Evolutionary conservation across 1,140 invertebrate genomes (phyloP), one percentile per base, ranked within the genome.

Genomic region (Sycophaga agraensis): DNA sequence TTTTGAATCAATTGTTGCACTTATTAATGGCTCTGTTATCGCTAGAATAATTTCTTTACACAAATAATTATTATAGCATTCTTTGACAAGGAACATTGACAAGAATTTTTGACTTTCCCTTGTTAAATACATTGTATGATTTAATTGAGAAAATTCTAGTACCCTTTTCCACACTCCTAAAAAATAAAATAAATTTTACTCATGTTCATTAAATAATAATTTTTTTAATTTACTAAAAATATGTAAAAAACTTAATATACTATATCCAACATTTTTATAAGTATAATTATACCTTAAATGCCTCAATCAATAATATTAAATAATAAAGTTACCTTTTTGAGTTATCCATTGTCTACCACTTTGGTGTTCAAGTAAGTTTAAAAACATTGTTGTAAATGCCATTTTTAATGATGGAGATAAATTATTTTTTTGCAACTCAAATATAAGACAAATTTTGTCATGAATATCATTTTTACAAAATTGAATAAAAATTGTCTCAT

Each of bases 41-140:
- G 75, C 72, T 14, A 73, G 43, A 21, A 87, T 71, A 6, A 87
- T 78, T 64, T 83, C 77, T 21, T 80, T 70, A 22, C 83, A 84
- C 3, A 83, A 70, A 12, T 76, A 66, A 9, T 63, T 62, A 63
- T 84, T 81, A 6, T 77, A 74, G 39, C 74, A 75, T 56, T 82
- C 83, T 37, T 79, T 73, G 61, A 80, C 74, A 5, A 87, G 63
- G 58, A 87, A 73, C 17, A 76, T 68, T 39, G 79, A 83, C 1
- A 88, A 69, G 64, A 87, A 82, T 26, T 79, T 76, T 31, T 84
- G 80, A 7, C 84, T 83, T 62, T 85, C 84, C 17, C 82, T 77
- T 0, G 83, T 83, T n/a, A 88, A 82, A 63, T 88, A 88, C 63
- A 88, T 68, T 7, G 86, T 88, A 35, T 87, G 83, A 75, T 84